Conservation (phyloP, 2,113 vertebrate species). For the Psephotus haematonotus region DNA sequence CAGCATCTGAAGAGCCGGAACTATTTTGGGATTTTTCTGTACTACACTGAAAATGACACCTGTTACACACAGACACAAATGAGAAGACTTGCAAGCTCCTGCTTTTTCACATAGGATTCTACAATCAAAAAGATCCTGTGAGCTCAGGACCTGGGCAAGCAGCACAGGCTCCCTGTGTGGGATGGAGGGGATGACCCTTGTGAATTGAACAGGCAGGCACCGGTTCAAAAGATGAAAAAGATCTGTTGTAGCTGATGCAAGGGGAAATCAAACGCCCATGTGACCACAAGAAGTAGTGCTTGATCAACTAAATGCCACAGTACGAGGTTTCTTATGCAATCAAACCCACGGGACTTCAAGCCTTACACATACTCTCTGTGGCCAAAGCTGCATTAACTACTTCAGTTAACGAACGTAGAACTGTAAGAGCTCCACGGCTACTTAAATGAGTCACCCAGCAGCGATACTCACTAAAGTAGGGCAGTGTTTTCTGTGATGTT, state of each 20-base stretch:
- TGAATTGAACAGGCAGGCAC: background rate
- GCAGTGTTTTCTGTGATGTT: background rate
- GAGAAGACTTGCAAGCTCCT: slow-evolving; percentile 24
- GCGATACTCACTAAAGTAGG: background rate
- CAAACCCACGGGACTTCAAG: background rate
- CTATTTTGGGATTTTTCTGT: slow-evolving; percentile 72
- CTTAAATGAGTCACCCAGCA: slow-evolving; percentile 1
- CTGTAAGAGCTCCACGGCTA: background rate
- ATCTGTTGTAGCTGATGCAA: background rate
- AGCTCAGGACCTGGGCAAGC: background rate
- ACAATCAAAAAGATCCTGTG: background rate
- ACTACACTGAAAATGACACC: slow-evolving; percentile 72
- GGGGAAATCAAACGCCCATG: slow-evolving; percentile 12
- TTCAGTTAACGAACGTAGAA: background rate
- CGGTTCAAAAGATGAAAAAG: background rate
- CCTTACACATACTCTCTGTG: background rate
- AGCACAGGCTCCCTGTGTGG: background rate
- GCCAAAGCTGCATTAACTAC: slow-evolving; percentile 18
- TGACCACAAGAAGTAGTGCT: slow-evolving; percentile 25
- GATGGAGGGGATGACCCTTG: background rate
- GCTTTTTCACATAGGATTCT: background rate
- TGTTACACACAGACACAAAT: slow-evolving; percentile 60
- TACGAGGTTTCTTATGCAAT: slow-evolving; percentile 23
- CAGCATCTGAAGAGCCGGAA: slow-evolving; percentile 57
- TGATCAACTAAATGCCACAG: background rate